Base-by-base conservation (phyloP, 2,113 vertebrate species). In the Sitta europaea region DNA sequence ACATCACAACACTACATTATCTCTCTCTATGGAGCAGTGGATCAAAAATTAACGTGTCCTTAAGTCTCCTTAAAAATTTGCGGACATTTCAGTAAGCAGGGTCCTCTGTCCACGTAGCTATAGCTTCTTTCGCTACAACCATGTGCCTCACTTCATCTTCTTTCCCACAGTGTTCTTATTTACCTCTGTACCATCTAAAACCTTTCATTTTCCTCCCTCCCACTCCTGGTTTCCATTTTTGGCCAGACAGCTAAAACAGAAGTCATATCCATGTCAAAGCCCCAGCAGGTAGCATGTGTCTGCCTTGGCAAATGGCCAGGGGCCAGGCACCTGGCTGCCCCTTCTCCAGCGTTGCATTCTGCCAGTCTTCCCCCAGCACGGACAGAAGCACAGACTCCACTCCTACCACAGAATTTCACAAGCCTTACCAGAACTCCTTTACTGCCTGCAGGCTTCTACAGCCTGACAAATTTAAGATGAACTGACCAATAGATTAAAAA, bases 181-280 rank as follows among this genome's bases (percentile, higher is more conserved):
- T 86, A 53, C 11, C 33, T 45, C 45, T 48, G 15, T 36, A 28
- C 11, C n/a, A 29, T 35, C 31, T 43, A 21, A 76, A 76, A 10
- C 8, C 6, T 80, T 83, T 76, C 0, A 4, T 65, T 86, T 83
- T 61, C 31, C 29, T 86, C 55, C 62, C 11, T 72, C 48, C 35
- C 18, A 58, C 29, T 67, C 53, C 25, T 38, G 36, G 17, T 16
- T 67, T 76, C 8, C 10, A 11, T 51, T 86, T 80, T 66, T 53
- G 31, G 9, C 14, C 40, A 57, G 23, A 42, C 15, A 57, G 53
- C 29, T 75, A 16, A 88, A 91, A 38, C 0, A 47, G 43, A 17
- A 76, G 27, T 16, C 15, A 5, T 5, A 40, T 3, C 48, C 4
- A 1, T 15, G 3, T 10, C 12, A 12, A 35, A 55, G 11, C 16